Evolutionary conservation across 2,797 vertebrate species (phyloP).

Genomic region (Crocodylus rhombifer): DNA sequence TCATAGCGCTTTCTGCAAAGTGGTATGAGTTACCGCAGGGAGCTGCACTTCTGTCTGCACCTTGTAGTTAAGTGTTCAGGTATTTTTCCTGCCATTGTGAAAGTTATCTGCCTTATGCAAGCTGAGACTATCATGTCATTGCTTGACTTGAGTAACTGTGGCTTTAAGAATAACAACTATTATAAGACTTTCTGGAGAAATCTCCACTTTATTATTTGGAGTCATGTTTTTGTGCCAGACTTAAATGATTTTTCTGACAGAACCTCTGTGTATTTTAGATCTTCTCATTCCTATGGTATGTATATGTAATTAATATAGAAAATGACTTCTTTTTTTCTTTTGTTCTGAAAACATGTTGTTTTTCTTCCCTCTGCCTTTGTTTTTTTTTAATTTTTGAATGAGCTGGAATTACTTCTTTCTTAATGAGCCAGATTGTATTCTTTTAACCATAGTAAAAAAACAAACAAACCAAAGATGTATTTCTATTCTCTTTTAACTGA

Average conservation of each 20-base stretch:
- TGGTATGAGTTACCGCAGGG: no score
- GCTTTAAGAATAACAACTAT: not conserved
- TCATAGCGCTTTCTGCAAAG: no score
- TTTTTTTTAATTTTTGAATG: not conserved
- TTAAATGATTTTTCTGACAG: not conserved
- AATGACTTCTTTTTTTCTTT: not conserved
- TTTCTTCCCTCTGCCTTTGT: conserved; percentile 13
- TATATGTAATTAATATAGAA: conserved; percentile 43
- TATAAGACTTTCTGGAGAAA: not conserved
- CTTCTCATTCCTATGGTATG: conserved; percentile 20
- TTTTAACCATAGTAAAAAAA: conserved; percentile 14
- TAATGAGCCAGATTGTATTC: not conserved
- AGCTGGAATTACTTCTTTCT: conserved; percentile 2
- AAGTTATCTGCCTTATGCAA: not conserved
- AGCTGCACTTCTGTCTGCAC: not conserved
- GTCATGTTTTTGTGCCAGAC: not conserved
- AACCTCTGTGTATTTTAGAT: conserved; percentile 9
- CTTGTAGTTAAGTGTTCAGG: not conserved
- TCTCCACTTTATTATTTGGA: not conserved
- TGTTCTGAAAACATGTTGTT: not conserved
- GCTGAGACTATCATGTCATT: not conserved
- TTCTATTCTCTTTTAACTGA: not conserved
- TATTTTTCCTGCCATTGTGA: not conserved
- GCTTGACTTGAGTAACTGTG: not conserved
- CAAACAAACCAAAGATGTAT: not conserved